These are phyloP conservation scores for Buphagus erythrorhynchus DNA, from an alignment of 2,797 vertebrate genomes.

Conservation along the genomic window DNA sequence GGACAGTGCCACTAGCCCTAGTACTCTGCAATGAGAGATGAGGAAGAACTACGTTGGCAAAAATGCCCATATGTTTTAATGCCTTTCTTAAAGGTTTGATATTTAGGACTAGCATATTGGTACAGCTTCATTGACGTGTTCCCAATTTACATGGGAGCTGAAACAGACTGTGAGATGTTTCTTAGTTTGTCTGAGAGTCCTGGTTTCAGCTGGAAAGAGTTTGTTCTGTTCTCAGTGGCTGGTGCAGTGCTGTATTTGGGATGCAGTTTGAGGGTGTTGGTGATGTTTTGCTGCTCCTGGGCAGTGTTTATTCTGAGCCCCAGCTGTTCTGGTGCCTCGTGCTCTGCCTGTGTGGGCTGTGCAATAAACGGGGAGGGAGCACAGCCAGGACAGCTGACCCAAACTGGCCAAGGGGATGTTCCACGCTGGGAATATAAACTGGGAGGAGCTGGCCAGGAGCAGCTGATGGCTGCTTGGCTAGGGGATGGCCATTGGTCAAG, in stretches of 20 bases:
- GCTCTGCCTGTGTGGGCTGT: fast-evolving
- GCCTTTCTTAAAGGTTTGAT: background rate
- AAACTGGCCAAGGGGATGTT: background rate
- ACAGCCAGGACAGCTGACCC: background rate
- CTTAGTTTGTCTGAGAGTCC: background rate
- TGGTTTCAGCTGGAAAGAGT: background rate
- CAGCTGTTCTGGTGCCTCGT: fast-evolving
- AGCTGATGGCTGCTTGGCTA: background rate
- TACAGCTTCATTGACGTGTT: background rate
- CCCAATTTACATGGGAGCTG: background rate
- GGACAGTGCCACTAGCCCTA: background rate
- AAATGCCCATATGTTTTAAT: background rate
- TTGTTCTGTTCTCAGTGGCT: background rate
- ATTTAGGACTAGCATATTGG: background rate
- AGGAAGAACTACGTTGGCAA: background rate
- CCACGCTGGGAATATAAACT: background rate
- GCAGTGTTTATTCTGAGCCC: background rate
- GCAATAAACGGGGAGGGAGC: background rate
- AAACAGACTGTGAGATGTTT: background rate
- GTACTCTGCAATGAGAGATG: background rate
- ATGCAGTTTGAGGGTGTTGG: background rate
- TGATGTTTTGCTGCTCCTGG: background rate
- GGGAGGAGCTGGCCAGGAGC: background rate
- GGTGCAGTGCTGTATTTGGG: background rate
- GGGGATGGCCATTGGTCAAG: background rate